Evolutionary conservation across 2,888 invertebrate genomes (phyloP).

Genomic region (Drosophila nigricruria): DNA sequence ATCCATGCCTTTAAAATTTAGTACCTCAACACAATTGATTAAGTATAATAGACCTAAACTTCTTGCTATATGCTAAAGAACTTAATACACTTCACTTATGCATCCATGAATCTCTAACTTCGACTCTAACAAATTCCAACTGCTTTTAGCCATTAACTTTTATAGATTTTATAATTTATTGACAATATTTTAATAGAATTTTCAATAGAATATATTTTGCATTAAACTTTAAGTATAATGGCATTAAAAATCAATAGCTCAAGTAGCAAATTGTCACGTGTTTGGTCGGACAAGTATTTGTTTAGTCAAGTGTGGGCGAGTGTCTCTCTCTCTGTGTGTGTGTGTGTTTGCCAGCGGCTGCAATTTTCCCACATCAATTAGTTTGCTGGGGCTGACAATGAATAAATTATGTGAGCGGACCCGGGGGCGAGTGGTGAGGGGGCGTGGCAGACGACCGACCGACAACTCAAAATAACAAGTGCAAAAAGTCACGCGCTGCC

Average conservation of each 20-base stretch:
- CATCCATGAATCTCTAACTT: no score
- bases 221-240: neutral
- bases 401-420: constrained; percentile 80
- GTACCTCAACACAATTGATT: no score
- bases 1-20: no score
- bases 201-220: no score
- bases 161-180: neutral
- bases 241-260: constrained; percentile 38
- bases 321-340: neutral
- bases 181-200: neutral
- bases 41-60: no score
- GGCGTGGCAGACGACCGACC: constrained; percentile 10
- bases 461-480: constrained; percentile 72
- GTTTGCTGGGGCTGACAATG: constrained; percentile 77
- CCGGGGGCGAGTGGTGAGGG: neutral
- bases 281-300: constrained; percentile 45
- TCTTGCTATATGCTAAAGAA: no score
- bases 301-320: constrained; percentile 61
- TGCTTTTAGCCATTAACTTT: neutral
- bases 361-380: constrained; percentile 82
- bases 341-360: constrained; percentile 57
- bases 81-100: no score
- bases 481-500: constrained; percentile 83
- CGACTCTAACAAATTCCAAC: neutral
- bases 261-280: constrained; percentile 49